Evolutionary conservation across 2,113 vertebrate species (phyloP).

Genomic region (Beaufortia kweichowensis): DNA sequence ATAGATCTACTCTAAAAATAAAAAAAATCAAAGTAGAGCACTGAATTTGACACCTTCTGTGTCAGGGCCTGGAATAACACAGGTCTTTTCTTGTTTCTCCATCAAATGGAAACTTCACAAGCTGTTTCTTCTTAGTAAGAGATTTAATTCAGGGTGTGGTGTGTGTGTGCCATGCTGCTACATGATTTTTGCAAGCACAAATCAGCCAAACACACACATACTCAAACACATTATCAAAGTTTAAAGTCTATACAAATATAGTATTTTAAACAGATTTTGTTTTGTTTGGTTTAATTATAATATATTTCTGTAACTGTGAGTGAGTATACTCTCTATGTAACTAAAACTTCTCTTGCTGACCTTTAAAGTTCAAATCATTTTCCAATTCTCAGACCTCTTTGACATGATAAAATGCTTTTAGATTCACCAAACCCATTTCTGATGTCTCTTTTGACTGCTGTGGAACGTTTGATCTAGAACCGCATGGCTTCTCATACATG

Average conservation of each 20-base stretch:
- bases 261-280: neutral
- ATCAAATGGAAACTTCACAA: slow-evolving; percentile 44
- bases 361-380: neutral
- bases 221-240: neutral
- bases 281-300: neutral
- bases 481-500: neutral
- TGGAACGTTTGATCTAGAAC: slow-evolving; percentile 1
- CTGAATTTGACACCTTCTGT: slow-evolving; percentile 10
- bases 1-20: too few relatives aligned
- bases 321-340: neutral
- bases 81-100: slow-evolving; percentile 36
- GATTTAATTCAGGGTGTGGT: slow-evolving; percentile 30
- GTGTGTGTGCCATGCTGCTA: slow-evolving; percentile 1
- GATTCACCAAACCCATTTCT: neutral
- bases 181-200: slow-evolving; percentile 18
- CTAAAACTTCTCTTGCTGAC: neutral
- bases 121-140: neutral
- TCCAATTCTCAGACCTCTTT: neutral
- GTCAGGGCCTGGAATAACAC: slow-evolving; percentile 10
- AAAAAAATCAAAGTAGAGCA: too few relatives aligned
- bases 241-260: neutral
- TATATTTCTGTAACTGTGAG: neutral
- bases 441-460: neutral
- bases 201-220: slow-evolving; percentile 24
- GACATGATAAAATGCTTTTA: neutral